These are phyloP conservation scores for Platysteira castanea DNA, from an alignment of 2,113 vertebrate genomes.

Conservation along the genomic window DNA sequence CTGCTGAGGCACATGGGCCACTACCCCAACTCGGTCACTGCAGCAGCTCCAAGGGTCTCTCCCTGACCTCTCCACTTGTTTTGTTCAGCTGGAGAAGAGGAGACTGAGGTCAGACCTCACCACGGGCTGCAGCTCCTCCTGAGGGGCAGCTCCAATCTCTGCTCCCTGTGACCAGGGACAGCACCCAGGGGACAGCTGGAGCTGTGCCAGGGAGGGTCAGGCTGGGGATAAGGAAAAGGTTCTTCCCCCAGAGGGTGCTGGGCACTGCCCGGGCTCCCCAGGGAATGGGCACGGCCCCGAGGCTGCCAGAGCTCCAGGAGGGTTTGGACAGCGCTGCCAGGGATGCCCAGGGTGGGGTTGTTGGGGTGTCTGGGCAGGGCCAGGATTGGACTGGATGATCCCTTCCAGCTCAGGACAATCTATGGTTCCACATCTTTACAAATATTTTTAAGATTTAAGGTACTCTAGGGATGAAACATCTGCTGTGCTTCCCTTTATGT, in stretches of 20 bases:
- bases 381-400: rapidly evolving
- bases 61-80: background rate
- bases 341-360: background rate
- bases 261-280: background rate
- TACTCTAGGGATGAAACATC: background rate
- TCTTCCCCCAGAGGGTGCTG: background rate
- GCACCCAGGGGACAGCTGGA: rapidly evolving
- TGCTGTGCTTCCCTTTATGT: background rate
- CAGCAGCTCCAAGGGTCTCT: background rate
- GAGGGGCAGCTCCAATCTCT: rapidly evolving
- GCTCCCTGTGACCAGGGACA: background rate
- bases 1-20: background rate
- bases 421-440: background rate
- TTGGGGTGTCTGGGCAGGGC: background rate
- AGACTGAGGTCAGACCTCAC: background rate
- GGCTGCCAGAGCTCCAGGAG: background rate
- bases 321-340: background rate
- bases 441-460: background rate
- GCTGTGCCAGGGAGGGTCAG: rapidly evolving
- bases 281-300: background rate
- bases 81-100: background rate
- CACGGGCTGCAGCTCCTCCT: background rate
- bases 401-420: background rate
- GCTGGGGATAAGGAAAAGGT: rapidly evolving
- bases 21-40: background rate